phyloP scores from a whole-genome alignment of 2,888 invertebrate species.

The Dendrolimus pini region DNA sequence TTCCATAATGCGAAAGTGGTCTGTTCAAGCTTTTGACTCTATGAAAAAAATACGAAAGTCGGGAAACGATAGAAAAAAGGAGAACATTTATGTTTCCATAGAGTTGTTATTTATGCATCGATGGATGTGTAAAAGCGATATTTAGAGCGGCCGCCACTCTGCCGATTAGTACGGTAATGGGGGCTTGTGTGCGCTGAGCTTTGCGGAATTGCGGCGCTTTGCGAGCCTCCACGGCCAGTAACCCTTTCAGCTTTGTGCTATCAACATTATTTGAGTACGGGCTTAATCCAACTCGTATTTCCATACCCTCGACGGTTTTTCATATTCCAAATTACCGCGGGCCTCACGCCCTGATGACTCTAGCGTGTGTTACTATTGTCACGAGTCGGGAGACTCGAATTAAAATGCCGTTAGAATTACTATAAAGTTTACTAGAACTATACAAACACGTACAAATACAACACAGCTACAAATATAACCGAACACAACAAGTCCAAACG shows the following conservation, averaged over 20 bases:
- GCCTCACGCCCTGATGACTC: conserved; percentile 31
- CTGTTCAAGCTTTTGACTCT: conserved; percentile 77
- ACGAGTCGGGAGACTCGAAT: no score
- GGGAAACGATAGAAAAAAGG: conserved; percentile 72
- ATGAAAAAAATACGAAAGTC: conserved; percentile 72
- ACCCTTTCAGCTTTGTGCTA: conserved; percentile 69
- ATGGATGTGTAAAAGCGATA: conserved; percentile 71
- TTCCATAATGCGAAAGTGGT: conserved; percentile 77
- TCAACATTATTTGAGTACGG: conserved; percentile 61
- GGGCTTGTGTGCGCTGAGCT: conserved; percentile 37
- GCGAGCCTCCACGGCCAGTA: conserved; percentile 33
- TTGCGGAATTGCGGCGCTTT: conserved; percentile 43
- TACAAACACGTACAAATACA: no score
- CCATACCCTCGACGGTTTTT: conserved; percentile 33
- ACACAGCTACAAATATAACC: no score
- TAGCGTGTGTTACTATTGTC: background rate
- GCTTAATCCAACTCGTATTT: conserved; percentile 34
- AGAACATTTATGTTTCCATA: conserved; percentile 75
- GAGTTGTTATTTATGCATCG: conserved; percentile 73
- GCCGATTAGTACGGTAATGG: conserved; percentile 67
- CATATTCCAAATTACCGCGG: conserved; percentile 29
- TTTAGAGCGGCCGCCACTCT: conserved; percentile 69
- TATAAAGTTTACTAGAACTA: no score
- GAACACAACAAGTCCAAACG: no score
- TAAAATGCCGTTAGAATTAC: no score